Base-by-base conservation (phyloP, 92 coral and sea anemone genomes). In the Parazoanthus swiftii region DNA sequence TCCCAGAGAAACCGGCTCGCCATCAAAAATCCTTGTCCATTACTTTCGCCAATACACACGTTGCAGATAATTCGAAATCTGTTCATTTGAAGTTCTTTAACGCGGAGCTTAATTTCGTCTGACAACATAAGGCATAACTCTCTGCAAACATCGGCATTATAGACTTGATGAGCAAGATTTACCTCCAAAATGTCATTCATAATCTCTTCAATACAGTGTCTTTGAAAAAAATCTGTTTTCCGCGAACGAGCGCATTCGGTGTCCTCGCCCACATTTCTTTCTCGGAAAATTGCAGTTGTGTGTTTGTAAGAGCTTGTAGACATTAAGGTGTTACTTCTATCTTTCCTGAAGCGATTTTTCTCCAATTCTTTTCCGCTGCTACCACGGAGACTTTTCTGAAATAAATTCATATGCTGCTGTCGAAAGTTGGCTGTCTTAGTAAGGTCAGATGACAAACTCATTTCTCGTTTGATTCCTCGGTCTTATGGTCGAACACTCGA, bases 1-100 rank as follows among this genome's bases (percentile, higher is more conserved):
- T 97, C 92, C 99, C 99, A 97, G 9, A 97, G 89, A 79, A 94
- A 97, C 26, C 98, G 95, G 77, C 99, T 97, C 10, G 98, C 98
- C 89, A 95, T 91, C 43, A 95, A 86, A 67, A 95, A 59, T 8
- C 96, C 94, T 72, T 95, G 98, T 36, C 98, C 93, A 26, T 79
- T 82, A 20, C 81, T 91, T 26, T 95, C 94, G 4, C 98, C 98
- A 35, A 95, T 93, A 18, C 92, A 91, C 1, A 95, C 98, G 81
- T 92, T 90, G 63, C 98, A 95, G n/a, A 95, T 90, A 23, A 95
- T 79, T 4, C 98, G 92, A 86, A 91, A 93, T 74, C 96, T 81
- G 59, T 82, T 79, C 96, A 93, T 95, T 8, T 93, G 94, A 3
- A 95, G 92, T 26, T 86, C 89, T 81, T 93, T 93, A 7, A 95